phyloP scores from a whole-genome alignment of 2,888 invertebrate species.

The Sarcophaga caerulescens region DNA sequence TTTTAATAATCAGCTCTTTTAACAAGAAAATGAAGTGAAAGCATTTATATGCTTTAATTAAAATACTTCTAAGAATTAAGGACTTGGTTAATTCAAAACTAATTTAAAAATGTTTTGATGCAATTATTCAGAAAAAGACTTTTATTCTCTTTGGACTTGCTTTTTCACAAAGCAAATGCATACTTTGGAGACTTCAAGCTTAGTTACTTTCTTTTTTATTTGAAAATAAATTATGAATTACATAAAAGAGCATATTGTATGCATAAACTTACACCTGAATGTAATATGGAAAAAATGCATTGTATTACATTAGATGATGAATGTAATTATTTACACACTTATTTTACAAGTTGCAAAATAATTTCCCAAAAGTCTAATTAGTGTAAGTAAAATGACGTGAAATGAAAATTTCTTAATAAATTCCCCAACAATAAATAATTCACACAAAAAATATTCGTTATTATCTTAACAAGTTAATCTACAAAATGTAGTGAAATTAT shows the following conservation, averaged over 20 bases:
- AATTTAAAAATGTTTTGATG: too few species aligned
- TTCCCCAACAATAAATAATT: slow-evolving; percentile 1
- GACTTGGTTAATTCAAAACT: not conserved
- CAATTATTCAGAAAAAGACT: too few species aligned
- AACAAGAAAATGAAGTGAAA: too few species aligned
- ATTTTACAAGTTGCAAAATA: not conserved
- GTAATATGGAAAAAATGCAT: too few species aligned
- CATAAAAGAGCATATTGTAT: not conserved
- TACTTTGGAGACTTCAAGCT: too few species aligned
- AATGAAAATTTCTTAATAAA: not conserved
- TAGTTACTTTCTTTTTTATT: not conserved
- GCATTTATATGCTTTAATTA: too few species aligned
- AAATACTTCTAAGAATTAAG: too few species aligned
- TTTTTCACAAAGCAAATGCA: too few species aligned
- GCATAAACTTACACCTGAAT: not conserved
- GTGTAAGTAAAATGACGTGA: slow-evolving; percentile 27
- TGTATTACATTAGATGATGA: not conserved
- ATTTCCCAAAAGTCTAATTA: slow-evolving; percentile 38
- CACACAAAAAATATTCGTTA: not conserved
- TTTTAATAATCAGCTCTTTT: too few species aligned
- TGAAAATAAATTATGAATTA: slow-evolving; percentile 15
- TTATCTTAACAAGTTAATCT: slow-evolving; percentile 33
- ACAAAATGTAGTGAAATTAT: not conserved
- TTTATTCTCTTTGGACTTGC: too few species aligned
- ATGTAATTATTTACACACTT: not conserved